These are phyloP conservation scores for Smithornis capensis DNA, from an alignment of 2,113 vertebrate genomes.

Conservation along the genomic window DNA sequence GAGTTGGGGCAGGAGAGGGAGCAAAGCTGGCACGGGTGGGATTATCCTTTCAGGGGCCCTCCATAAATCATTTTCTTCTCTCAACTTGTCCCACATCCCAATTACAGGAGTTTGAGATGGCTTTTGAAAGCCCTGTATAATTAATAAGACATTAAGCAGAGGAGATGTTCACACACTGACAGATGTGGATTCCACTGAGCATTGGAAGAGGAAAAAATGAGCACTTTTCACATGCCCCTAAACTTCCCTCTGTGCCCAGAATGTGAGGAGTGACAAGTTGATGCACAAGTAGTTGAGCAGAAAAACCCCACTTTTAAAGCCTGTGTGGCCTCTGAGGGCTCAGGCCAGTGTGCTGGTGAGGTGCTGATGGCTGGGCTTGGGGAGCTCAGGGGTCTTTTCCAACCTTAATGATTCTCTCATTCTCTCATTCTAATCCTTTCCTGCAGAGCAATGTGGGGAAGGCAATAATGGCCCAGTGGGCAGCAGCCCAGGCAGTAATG, in stretches of 20 bases:
- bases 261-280: rapidly evolving
- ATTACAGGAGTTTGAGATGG: background rate
- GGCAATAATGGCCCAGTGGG: background rate
- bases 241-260: rapidly evolving
- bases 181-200: background rate
- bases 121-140: background rate
- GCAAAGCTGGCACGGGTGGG: background rate
- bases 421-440: background rate
- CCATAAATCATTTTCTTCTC: background rate
- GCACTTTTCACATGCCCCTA: background rate
- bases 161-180: background rate
- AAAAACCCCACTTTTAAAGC: background rate
- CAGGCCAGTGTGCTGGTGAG: background rate
- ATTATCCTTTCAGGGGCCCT: rapidly evolving
- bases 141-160: background rate
- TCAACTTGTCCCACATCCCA: background rate
- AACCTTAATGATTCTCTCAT: background rate
- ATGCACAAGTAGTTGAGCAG: background rate
- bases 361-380: background rate
- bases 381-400: background rate
- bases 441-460: background rate
- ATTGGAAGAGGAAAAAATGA: too few relatives aligned
- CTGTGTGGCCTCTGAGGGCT: rapidly evolving
- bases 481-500: background rate
- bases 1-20: background rate